phyloP scores from a whole-genome alignment of 1,140 invertebrate genomes.

The Dreissena rostriformis region DNA sequence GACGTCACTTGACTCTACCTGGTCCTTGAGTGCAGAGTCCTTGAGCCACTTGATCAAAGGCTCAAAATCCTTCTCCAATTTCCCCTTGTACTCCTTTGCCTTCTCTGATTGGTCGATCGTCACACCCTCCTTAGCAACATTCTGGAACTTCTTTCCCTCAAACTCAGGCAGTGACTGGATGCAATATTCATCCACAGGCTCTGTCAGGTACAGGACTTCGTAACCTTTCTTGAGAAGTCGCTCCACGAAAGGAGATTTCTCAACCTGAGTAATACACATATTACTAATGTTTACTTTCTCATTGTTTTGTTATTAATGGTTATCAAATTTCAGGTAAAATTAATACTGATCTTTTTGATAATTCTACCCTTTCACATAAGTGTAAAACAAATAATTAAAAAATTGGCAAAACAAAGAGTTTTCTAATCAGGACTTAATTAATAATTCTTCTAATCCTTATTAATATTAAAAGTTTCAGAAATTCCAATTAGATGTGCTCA shows the following conservation, averaged over 20 bases:
- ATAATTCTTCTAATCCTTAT: too few relatives aligned
- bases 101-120: slow-evolving; percentile 90
- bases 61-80: slow-evolving; percentile 91
- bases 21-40: slow-evolving; percentile 91
- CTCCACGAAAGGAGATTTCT: slow-evolving; percentile 98
- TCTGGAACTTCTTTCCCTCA: slow-evolving; percentile 99
- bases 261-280: slow-evolving; percentile 83
- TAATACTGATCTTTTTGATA: too few relatives aligned
- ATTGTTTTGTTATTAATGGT: too few relatives aligned
- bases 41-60: slow-evolving; percentile 95
- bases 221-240: slow-evolving; percentile 95
- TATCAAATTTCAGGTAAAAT: too few relatives aligned
- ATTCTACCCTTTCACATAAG: too few relatives aligned
- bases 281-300: slow-evolving; percentile 3
- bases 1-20: slow-evolving; percentile 82
- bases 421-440: too few relatives aligned
- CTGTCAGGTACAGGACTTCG: slow-evolving; percentile 97
- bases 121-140: slow-evolving; percentile 99
- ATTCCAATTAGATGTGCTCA: too few relatives aligned
- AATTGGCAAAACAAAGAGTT: too few relatives aligned
- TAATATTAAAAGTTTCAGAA: too few relatives aligned
- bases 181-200: slow-evolving; percentile 99
- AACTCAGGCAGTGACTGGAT: slow-evolving; percentile 99
- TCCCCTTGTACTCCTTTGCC: slow-evolving; percentile 91
- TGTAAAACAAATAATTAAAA: too few relatives aligned